Evolutionary conservation across 2,797 vertebrate species (phyloP).

Genomic region (Danio albolineatus): DNA sequence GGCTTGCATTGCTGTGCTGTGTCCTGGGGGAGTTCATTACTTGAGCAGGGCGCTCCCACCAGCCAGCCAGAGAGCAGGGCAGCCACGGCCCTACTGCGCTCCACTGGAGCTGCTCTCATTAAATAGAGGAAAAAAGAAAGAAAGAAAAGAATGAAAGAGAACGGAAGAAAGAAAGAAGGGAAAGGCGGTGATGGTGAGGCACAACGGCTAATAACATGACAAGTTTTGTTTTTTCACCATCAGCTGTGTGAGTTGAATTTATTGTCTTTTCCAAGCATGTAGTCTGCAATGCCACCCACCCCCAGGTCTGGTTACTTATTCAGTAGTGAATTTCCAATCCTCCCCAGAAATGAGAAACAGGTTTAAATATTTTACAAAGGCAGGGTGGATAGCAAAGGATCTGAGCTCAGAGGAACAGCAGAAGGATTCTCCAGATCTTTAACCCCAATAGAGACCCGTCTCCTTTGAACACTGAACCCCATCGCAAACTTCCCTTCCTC

Average conservation of each 20-base stretch:
- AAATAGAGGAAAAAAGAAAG: conserved; percentile 52
- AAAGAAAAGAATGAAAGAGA: conserved; percentile 16
- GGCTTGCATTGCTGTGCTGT: conserved; percentile 73
- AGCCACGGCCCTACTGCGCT: conserved; percentile 71
- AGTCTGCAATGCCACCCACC: conserved; percentile 32
- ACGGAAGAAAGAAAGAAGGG: background rate
- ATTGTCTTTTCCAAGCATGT: conserved; percentile 25
- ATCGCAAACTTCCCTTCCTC: conserved; percentile 68
- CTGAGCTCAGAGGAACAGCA: conserved; percentile 66
- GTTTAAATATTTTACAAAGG: conserved; percentile 80
- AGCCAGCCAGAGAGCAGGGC: conserved; percentile 75
- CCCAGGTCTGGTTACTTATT: conserved; percentile 82
- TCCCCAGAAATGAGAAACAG: conserved; percentile 78
- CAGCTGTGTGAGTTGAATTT: conserved; percentile 9
- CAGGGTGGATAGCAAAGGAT: conserved; percentile 62
- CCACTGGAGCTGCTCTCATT: conserved; percentile 77
- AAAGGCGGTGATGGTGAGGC: conserved; percentile 6
- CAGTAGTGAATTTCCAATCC: conserved; percentile 77
- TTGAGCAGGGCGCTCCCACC: conserved; percentile 79
- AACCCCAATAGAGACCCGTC: conserved; percentile 75
- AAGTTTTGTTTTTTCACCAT: conserved; percentile 45
- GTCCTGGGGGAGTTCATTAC: conserved; percentile 86
- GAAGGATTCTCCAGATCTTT: conserved; percentile 77
- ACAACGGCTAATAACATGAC: conserved; percentile 51
- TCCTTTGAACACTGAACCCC: conserved; percentile 69